Percentiles rank a stretch among this genome's conserved stretches.
Evolutionary conservation across 2,888 invertebrate genomes (phyloP).

Genomic region (Pherbina coryleti): DNA sequence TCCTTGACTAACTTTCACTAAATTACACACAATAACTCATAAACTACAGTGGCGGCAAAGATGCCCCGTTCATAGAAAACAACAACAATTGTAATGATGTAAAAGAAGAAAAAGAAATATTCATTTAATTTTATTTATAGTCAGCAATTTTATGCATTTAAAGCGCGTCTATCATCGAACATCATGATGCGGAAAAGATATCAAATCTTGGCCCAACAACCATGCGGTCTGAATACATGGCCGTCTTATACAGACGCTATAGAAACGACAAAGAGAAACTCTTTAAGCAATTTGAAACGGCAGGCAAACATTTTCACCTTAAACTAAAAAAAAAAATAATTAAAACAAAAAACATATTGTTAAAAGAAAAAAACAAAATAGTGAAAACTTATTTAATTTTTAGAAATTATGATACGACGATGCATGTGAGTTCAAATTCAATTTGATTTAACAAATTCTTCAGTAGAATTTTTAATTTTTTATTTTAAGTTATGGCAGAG

Average conservation of each 20-base stretch:
- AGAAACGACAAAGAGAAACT: neutral
- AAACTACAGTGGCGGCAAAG: slow-evolving; percentile 59
- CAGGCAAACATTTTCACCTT: neutral
- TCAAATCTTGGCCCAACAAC: slow-evolving; percentile 26
- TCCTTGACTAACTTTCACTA: slow-evolving; percentile 47
- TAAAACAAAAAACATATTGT: neutral
- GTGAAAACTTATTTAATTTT: neutral
- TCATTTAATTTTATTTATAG: slow-evolving; percentile 68
- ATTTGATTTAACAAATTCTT: slow-evolving; percentile 29
- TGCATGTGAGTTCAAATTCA: slow-evolving; percentile 25
- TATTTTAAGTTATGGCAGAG: slow-evolving; percentile 1
- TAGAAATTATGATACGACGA: slow-evolving; percentile 19
- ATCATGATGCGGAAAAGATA: slow-evolving; percentile 62
- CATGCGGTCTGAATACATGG: neutral
- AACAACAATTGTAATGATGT: too few species aligned
- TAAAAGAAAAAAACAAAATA: neutral
- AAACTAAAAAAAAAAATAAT: neutral
- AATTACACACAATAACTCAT: slow-evolving; percentile 61
- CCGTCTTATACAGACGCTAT: neutral
- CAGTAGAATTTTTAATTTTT: slow-evolving; percentile 10
- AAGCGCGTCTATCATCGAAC: slow-evolving; percentile 67
- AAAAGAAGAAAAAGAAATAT: slow-evolving; percentile 57
- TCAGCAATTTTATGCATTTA: slow-evolving; percentile 68
- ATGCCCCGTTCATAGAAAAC: slow-evolving; percentile 26
- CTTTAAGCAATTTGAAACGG: neutral